Percentiles rank a stretch among this genome's conserved stretches.
Evolutionary conservation across 2,113 vertebrate genomes (phyloP).

Genomic region (Spheniscus mendiculus): DNA sequence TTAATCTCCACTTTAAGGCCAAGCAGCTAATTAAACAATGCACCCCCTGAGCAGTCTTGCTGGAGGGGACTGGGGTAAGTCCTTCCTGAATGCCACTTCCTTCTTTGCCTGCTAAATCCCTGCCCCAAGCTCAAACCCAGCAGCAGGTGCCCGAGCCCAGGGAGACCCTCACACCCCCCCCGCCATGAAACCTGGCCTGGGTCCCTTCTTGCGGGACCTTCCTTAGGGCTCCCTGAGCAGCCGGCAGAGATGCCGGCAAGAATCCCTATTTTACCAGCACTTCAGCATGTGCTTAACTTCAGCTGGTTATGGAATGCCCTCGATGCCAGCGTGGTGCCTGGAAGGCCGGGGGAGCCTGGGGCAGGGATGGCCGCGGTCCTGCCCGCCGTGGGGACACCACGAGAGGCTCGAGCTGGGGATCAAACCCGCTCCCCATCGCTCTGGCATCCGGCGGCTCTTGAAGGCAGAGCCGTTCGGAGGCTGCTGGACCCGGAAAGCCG

Average conservation of each 20-base stretch:
- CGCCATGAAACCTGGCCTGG: neutral
- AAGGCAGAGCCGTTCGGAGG: neutral
- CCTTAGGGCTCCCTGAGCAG: neutral
- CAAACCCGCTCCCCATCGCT: rapidly evolving
- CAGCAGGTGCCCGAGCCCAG: neutral
- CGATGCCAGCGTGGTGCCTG: rapidly evolving
- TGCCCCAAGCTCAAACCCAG: neutral
- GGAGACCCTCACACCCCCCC: too few species aligned
- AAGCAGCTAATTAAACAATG: neutral
- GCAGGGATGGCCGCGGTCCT: neutral
- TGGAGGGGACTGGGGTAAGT: neutral
- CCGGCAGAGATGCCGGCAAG: rapidly evolving
- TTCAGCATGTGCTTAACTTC: neutral
- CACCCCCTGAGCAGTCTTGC: rapidly evolving
- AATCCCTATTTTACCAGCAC: neutral
- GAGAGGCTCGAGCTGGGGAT: rapidly evolving
- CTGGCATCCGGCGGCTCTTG: neutral
- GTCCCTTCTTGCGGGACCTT: neutral
- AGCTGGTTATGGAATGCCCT: rapidly evolving
- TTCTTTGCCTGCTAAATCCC: neutral
- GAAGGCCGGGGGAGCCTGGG: neutral
- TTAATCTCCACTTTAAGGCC: neutral
- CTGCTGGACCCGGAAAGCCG: rapidly evolving
- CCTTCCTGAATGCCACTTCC: neutral
- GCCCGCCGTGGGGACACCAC: rapidly evolving